Conservation (phyloP, 92 coral and sea anemone species). For the Parazoanthus swiftii region DNA sequence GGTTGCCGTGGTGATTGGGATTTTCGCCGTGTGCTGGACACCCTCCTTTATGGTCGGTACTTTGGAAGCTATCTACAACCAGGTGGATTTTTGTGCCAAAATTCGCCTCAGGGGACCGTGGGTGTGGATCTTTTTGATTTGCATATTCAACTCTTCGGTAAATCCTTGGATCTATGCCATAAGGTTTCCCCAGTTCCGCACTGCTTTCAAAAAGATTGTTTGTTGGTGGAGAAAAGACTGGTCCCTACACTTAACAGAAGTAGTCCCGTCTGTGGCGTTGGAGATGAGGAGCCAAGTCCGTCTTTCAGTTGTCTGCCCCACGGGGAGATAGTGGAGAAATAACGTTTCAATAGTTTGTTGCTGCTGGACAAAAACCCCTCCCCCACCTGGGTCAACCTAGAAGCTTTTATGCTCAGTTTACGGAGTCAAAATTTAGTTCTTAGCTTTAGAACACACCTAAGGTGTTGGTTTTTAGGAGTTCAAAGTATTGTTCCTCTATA, state of each 20-base stretch:
- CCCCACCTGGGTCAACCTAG: too few species aligned
- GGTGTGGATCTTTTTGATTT: slow-evolving; percentile 40
- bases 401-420: too few species aligned
- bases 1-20: slow-evolving; percentile 18
- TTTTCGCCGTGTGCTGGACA: slow-evolving; percentile 28
- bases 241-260: neutral
- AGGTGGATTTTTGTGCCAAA: slow-evolving; percentile 37
- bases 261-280: neutral
- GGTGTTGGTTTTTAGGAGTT: too few species aligned
- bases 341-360: neutral
- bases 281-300: neutral
- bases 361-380: neutral
- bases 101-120: slow-evolving; percentile 34
- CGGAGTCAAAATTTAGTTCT: too few species aligned
- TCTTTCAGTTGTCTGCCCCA: neutral
- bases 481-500: neutral
- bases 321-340: neutral
- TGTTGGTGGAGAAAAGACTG: slow-evolving; percentile 35
- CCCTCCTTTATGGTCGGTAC: slow-evolving; percentile 27
- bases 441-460: neutral
- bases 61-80: slow-evolving; percentile 24
- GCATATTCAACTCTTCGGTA: slow-evolving; percentile 26
- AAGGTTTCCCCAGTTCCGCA: slow-evolving; percentile 27
- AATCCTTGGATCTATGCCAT: slow-evolving; percentile 42
- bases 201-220: slow-evolving; percentile 31